phyloP scores from a whole-genome alignment of 2,888 invertebrate species.

The Ceraclea dissimilis region DNA sequence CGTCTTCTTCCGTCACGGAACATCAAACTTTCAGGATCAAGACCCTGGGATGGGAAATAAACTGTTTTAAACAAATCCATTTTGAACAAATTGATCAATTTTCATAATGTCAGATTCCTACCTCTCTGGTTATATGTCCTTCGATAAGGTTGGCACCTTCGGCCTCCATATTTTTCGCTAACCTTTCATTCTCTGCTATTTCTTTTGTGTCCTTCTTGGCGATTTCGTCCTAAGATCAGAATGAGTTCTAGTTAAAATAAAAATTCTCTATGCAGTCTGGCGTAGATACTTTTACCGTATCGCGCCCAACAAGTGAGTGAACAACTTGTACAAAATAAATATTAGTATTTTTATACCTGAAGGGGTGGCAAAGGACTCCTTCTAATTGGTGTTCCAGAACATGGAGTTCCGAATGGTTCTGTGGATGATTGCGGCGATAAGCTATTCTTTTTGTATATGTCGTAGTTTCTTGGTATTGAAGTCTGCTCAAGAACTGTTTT shows the following conservation, averaged over 20 bases:
- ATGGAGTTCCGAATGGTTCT: conserved; percentile 23
- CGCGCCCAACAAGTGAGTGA: no score
- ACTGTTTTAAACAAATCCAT: neutral
- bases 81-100: neutral
- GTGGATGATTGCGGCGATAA: conserved; percentile 13
- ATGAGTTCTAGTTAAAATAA: neutral
- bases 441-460: conserved; percentile 3
- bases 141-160: conserved; percentile 16
- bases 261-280: no score
- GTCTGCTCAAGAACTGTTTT: conserved; percentile 1
- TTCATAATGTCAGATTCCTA: neutral
- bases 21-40: conserved; percentile 62
- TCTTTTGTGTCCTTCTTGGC: conserved; percentile 16
- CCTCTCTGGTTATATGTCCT: conserved; percentile 22
- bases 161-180: conserved; percentile 11
- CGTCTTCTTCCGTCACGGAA: conserved; percentile 72
- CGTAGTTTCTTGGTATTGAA: conserved; percentile 4
- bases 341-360: conserved; percentile 12
- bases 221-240: conserved; percentile 11
- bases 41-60: conserved; percentile 34
- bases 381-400: conserved; percentile 15
- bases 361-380: conserved; percentile 14
- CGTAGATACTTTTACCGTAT: no score
- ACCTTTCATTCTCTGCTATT: conserved; percentile 4
- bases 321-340: no score